Conservation (phyloP, 2,797 vertebrate genomes). For the Scomberomorus guttatus region DNA sequence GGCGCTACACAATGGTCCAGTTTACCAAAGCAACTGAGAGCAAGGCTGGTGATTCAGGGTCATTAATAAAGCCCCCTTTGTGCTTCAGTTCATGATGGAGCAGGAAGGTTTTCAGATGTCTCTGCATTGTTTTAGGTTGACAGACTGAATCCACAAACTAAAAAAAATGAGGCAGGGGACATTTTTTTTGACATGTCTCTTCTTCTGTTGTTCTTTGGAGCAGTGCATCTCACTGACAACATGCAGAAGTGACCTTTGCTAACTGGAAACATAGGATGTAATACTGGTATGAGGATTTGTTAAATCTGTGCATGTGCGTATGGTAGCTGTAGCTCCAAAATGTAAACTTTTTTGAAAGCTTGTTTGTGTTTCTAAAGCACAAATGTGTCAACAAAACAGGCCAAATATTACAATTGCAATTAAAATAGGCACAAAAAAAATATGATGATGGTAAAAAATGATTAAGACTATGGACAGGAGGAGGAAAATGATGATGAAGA, state of each 20-base stretch:
- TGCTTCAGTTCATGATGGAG: constrained; percentile 64
- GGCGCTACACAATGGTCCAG: constrained; percentile 67
- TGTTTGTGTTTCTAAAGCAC: not conserved
- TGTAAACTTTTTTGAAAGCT: too few species aligned
- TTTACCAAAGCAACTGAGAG: constrained; percentile 68
- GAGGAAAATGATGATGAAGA: not conserved
- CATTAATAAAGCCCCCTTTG: constrained; percentile 76
- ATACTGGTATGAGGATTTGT: not conserved
- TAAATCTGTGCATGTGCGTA: not conserved
- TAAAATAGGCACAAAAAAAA: constrained; percentile 11
- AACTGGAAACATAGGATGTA: not conserved
- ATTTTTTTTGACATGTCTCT: constrained; percentile 10
- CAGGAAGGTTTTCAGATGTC: constrained; percentile 67
- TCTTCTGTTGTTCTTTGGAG: not conserved
- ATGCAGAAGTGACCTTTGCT: not conserved
- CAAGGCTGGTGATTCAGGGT: constrained; percentile 65
- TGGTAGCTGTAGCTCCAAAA: too few species aligned
- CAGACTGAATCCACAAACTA: constrained; percentile 34
- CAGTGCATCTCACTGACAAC: not conserved
- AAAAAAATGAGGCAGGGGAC: not conserved
- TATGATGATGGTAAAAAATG: not conserved
- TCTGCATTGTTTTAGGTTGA: constrained; percentile 64
- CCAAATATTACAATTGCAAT: not conserved
- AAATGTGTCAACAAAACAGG: not conserved
- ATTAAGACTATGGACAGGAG: not conserved